These are phyloP conservation scores for Drosophila albomicans DNA, from an alignment of 1,140 invertebrate species.

Conservation along the genomic window DNA sequence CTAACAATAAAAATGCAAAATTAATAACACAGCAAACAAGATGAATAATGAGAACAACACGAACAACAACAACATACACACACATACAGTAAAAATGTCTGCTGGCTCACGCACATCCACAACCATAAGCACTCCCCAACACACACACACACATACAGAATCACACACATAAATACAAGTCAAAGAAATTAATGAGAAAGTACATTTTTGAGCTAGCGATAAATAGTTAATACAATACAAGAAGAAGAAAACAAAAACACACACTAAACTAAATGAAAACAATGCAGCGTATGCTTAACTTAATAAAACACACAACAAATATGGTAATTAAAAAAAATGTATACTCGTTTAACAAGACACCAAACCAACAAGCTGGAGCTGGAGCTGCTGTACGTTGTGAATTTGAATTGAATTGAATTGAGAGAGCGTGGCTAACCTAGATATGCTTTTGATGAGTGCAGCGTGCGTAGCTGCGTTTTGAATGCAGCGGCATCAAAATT, in stretches of 20 bases:
- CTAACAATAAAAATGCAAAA: constrained; percentile 50
- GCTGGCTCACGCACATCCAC: constrained; percentile 38
- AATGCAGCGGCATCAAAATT: constrained; percentile 53
- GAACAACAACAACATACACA: constrained; percentile 30
- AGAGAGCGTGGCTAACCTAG: constrained; percentile 39
- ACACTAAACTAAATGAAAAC: constrained; percentile 7
- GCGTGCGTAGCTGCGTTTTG: constrained; percentile 29
- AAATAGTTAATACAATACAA: constrained; percentile 30
- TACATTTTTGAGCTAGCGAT: constrained; percentile 45
- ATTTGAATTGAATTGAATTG: constrained; percentile 36
- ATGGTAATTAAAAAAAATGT: constrained; percentile 73
- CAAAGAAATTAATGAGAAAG: constrained; percentile 33
- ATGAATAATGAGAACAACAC: constrained; percentile 38
- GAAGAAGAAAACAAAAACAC: constrained; percentile 28
- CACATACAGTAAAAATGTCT: constrained; percentile 32
- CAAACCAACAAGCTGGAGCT: constrained; percentile 56
- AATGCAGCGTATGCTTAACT: constrained; percentile 62
- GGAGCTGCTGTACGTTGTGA: constrained; percentile 55
- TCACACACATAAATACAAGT: constrained; percentile 3
- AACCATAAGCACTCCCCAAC: constrained; percentile 6
- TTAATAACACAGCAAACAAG: constrained; percentile 54
- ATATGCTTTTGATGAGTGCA: constrained; percentile 29
- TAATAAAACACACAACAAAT: constrained; percentile 45
- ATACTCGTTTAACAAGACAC: constrained; percentile 82
- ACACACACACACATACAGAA: constrained; percentile 15